Percentiles rank a stretch among this genome's conserved stretches.
These are phyloP conservation scores for Neomonachus schauinslandi DNA, from an alignment of 2,113 vertebrate species.

Conservation along the genomic window DNA sequence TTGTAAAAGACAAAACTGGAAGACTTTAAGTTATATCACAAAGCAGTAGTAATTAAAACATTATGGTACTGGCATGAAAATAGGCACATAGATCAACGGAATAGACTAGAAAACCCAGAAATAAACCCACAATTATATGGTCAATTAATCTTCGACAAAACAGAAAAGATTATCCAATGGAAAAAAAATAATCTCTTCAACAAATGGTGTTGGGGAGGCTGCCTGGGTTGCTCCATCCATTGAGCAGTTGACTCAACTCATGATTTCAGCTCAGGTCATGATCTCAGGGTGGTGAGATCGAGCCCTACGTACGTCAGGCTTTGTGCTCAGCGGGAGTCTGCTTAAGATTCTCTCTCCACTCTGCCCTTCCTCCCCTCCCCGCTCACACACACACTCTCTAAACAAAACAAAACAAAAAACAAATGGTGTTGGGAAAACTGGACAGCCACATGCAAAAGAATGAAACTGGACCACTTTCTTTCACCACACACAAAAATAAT, in stretches of 20 bases:
- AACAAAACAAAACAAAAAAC: background rate
- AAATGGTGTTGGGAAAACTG: background rate
- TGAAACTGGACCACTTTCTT: background rate
- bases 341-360: background rate
- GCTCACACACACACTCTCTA: background rate
- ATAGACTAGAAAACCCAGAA: background rate
- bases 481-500: background rate
- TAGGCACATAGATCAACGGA: background rate
- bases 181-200: background rate
- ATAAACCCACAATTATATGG: background rate
- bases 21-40: background rate
- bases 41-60: background rate
- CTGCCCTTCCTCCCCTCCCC: background rate
- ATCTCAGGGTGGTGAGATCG: background rate
- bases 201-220: background rate
- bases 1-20: background rate
- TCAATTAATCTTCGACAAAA: background rate
- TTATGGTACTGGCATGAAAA: background rate
- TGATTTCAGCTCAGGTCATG: background rate
- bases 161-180: background rate
- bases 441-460: background rate
- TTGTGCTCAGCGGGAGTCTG: background rate
- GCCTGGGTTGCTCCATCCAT: background rate
- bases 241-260: background rate
- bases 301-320: accelerated